phyloP scores from a whole-genome alignment of 1,140 invertebrate species.

The Arctopsyche grandis region DNA sequence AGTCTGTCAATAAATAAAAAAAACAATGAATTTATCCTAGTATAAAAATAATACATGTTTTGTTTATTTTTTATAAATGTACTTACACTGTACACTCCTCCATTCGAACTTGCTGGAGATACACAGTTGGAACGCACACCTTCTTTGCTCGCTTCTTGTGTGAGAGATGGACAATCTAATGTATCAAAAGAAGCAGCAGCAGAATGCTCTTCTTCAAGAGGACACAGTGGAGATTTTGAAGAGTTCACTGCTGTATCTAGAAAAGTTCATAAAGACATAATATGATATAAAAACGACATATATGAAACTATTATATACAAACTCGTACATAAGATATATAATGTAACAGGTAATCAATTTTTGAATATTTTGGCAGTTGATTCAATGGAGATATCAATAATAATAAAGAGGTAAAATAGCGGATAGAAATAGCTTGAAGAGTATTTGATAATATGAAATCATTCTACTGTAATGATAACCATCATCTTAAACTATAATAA shows the following conservation, averaged over 20 bases:
- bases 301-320: not conserved
- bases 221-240: conserved; percentile 57
- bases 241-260: not conserved
- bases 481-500: no score
- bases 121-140: conserved; percentile 68
- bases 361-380: no score
- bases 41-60: conserved; percentile 5
- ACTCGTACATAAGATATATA: not conserved
- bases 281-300: not conserved
- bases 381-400: no score
- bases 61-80: not conserved
- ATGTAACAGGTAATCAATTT: no score
- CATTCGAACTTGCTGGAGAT: conserved; percentile 85
- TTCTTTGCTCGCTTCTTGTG: conserved; percentile 58
- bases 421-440: no score
- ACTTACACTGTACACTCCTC: conserved; percentile 85
- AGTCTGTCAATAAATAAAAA: conserved; percentile 64
- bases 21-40: conserved; percentile 50
- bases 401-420: no score
- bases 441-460: no score
- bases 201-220: conserved; percentile 63
- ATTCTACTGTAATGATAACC: no score
- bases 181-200: conserved; percentile 64
- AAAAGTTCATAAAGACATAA: no score
- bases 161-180: conserved; percentile 58